Base-by-base conservation (phyloP, 2,888 invertebrate species). In the Lithophane socia region DNA sequence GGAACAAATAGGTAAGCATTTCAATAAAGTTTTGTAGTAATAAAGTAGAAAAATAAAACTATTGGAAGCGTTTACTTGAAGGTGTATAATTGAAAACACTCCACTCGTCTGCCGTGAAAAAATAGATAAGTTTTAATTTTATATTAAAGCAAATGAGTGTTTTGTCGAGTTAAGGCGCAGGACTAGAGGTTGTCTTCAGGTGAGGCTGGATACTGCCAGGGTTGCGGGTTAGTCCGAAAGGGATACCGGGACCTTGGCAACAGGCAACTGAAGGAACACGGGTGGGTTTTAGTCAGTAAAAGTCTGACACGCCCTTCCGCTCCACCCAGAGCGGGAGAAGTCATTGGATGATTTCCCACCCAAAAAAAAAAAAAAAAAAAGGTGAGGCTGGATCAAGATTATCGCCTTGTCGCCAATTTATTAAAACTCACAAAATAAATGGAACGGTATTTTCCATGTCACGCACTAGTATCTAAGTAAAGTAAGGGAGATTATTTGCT, bases 21-120 rank as follows among this genome's bases (percentile, higher is more conserved):
- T 90, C 86, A 88, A 89, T 91, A 89, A 86, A 88, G 82, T 86
- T 73, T 71, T 76, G 75, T 86, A 79, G 86, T 84, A 87, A 84
- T 86, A 88, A 80, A 87, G 84, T 86, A 86, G 87, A 86, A 88
- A 87, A 88, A 89, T 87, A 89, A 89, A 90, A 89, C 87, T 89
- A 81, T 78, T 79, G 65, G 42, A 75, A 82, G 77, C 71, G 83
- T 84, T 82, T 87, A 85, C 85, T 82, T 68, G 77, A 78, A 84
- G 80, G 47, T 75, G 73, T 74, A 85, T 90, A 90, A 91, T 91
- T 90, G 86, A 91, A 89, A 85, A 88, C 89, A 88, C 77, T 75
- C 73, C 72, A 65, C 67, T 79, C 68, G 75, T 75, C 77, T 58
- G 66, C 78, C 80, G 78, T 73, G 74, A 61, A 77, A 81, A 86